Evolutionary conservation across 2,797 vertebrate species (phyloP).

Genomic region (Nasua narica): DNA sequence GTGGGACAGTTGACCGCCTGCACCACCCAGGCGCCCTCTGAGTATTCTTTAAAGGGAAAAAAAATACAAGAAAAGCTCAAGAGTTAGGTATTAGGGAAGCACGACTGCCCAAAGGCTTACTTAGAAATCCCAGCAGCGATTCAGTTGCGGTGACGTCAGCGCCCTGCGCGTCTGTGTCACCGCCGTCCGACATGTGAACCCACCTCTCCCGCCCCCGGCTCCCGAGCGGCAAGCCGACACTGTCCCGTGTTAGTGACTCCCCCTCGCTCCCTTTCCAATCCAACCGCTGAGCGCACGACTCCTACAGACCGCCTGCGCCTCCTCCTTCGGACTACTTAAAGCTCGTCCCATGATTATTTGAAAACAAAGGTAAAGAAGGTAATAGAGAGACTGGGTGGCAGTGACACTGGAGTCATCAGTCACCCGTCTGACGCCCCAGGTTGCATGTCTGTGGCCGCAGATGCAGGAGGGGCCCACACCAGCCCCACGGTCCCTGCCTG

Average conservation of each 20-base stretch:
- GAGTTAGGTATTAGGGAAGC: conserved; percentile 56
- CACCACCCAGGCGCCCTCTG: neutral
- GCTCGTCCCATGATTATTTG: conserved; percentile 76
- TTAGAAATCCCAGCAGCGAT: conserved; percentile 58
- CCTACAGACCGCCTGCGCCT: conserved; percentile 65
- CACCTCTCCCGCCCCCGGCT: conserved; percentile 39
- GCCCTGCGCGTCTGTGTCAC: conserved; percentile 6
- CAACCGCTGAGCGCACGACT: conserved; percentile 56
- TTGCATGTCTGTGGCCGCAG: neutral
- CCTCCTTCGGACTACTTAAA: conserved; percentile 78
- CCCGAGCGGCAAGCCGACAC: conserved; percentile 42
- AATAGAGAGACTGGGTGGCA: conserved; percentile 60
- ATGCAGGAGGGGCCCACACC: neutral
- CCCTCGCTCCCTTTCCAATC: conserved; percentile 29
- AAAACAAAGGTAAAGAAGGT: conserved; percentile 62
- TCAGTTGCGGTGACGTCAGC: conserved; percentile 63
- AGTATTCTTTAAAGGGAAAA: neutral
- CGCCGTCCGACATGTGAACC: neutral
- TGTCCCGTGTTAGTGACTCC: conserved; percentile 30
- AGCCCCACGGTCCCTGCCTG: neutral
- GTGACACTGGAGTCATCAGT: conserved; percentile 41
- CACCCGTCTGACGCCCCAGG: neutral
- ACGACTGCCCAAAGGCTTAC: conserved; percentile 39
- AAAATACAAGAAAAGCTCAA: neutral
- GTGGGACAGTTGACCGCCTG: neutral